phyloP scores from a whole-genome alignment of 2,888 invertebrate species.

The Neoscelio sp. region DNA sequence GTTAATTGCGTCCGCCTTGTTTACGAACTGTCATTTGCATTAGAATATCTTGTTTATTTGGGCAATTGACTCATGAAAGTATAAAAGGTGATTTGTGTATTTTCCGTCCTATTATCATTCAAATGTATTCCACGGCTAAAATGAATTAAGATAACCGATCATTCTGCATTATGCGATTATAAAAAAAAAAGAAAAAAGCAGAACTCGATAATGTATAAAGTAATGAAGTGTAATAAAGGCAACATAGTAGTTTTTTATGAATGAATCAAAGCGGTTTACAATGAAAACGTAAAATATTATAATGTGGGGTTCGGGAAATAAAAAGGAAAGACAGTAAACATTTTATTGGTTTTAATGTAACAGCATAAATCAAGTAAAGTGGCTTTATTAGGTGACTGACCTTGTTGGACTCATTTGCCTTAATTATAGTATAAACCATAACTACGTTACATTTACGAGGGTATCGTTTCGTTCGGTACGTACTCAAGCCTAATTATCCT shows the following conservation, averaged over 20 bases:
- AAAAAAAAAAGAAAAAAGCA: too few species aligned
- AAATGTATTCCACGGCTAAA: constrained; percentile 18
- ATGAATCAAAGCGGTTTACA: constrained; percentile 6
- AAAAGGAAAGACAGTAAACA: constrained; percentile 34
- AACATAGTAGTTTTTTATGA: constrained; percentile 26
- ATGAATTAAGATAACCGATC: constrained; percentile 9
- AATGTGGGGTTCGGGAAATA: background rate
- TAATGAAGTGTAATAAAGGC: constrained; percentile 18
- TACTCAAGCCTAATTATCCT: constrained; percentile 65
- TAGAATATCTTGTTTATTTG: constrained; percentile 36
- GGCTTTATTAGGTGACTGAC: constrained; percentile 68
- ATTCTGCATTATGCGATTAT: too few species aligned
- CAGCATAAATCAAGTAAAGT: constrained; percentile 64
- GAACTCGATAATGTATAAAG: constrained; percentile 12
- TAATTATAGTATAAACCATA: constrained; percentile 67
- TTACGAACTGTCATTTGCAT: constrained; percentile 39
- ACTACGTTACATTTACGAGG: constrained; percentile 65
- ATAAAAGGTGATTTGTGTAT: constrained; percentile 28
- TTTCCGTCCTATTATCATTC: constrained; percentile 5
- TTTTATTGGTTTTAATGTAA: constrained; percentile 64
- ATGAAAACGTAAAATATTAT: constrained; percentile 21
- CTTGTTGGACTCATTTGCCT: constrained; percentile 66
- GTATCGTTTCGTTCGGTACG: constrained; percentile 59
- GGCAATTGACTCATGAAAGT: constrained; percentile 9
- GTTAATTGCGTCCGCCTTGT: constrained; percentile 33